Evolutionary conservation across 2,113 vertebrate genomes (phyloP).

Genomic region (Vireo altiloquus): DNA sequence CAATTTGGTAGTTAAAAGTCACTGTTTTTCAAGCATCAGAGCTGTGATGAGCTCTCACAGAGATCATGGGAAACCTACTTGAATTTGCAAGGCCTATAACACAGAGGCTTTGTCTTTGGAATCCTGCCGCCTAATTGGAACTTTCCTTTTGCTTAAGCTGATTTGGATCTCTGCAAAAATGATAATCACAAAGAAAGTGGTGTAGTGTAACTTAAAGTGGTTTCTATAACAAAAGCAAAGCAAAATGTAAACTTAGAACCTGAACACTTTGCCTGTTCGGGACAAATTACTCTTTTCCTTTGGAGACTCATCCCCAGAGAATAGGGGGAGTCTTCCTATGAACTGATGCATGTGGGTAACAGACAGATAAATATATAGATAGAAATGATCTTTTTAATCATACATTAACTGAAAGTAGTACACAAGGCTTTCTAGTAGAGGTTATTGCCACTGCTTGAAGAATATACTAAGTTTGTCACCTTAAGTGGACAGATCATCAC

Average conservation of each 20-base stretch:
- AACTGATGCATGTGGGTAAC: background rate
- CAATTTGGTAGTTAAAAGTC: slow-evolving; percentile 4
- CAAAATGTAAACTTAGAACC: background rate
- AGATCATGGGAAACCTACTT: background rate
- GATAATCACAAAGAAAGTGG: background rate
- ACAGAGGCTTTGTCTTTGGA: background rate
- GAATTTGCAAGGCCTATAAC: background rate
- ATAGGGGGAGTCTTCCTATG: background rate
- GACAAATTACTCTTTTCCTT: background rate
- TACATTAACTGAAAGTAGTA: background rate
- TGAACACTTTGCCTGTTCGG: background rate
- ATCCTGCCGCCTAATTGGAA: background rate
- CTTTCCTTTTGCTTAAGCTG: background rate
- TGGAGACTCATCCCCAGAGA: background rate
- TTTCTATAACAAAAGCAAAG: background rate
- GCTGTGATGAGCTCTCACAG: background rate
- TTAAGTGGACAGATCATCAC: background rate
- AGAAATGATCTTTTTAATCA: background rate
- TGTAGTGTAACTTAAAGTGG: background rate
- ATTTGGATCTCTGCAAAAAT: background rate
- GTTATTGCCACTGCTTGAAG: background rate
- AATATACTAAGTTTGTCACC: background rate
- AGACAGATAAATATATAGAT: background rate
- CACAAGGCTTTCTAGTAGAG: background rate
- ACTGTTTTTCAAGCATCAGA: background rate